Evolutionary conservation across 92 coral and sea anemone genomes (phyloP), one percentile per base, ranked within the genome.

Genomic region (Nematostella vectensis): DNA sequence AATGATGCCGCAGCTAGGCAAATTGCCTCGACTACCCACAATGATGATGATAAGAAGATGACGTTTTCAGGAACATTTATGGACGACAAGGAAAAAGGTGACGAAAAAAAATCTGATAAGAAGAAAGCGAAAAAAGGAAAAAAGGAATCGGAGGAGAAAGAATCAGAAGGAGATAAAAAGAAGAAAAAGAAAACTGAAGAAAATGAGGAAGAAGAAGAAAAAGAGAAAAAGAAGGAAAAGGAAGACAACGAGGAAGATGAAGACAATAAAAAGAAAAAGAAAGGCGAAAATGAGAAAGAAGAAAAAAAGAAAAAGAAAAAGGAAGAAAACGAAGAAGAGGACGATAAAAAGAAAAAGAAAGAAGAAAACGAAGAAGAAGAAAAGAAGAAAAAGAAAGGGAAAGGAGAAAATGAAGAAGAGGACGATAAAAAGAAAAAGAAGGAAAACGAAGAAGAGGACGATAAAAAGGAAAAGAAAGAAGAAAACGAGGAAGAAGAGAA

Each of bases 51-150:
- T 1, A 38, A 49, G 27, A 51, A 51, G 15, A 25, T 36, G 50
- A 13, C 39, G n/a, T 64, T 62, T 30, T 25, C n/a, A 16, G 69
- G 69, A 22, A 31, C 49, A 4, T 52, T 64, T 27, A 40, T 28
- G 1, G 59, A 64, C 28, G 38, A 15, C 8, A 50, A 48, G 31
- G 2, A 10, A 19, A 27, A 37, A 29, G 20, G 29, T n/a, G n/a
- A n/a, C n/a, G n/a, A n/a, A n/a, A n/a, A n/a, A n/a, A n/a, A n/a
- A n/a, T n/a, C n/a, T n/a, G n/a, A n/a, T n/a, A n/a, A n/a, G 31
- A 61, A 13, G 18, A 18, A 2, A 16, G 48, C 13, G 48, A 30
- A 54, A 29, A 3, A 3, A 19, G 29, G 17, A 54, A 31, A 54
- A 36, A 15, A 36, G 42, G 42, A 36, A 36, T 36, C 42, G 18